phyloP scores from a whole-genome alignment of 1,140 invertebrate genomes.

The Drosophila equinoxialis region DNA sequence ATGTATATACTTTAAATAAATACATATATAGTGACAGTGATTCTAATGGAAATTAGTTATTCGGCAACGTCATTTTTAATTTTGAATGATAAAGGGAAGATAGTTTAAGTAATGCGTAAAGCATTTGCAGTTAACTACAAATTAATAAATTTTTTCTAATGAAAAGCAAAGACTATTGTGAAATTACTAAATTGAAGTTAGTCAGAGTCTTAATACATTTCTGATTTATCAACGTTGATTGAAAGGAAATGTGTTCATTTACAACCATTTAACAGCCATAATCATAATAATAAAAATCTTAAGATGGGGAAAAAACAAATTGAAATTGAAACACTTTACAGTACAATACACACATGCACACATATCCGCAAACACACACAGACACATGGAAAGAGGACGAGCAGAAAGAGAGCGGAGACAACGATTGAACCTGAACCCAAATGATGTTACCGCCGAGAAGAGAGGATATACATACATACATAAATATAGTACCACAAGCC shows the following conservation, averaged over 20 bases:
- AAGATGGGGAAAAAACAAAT: slow-evolving; percentile 35
- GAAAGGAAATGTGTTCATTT: slow-evolving; percentile 39
- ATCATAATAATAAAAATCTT: slow-evolving; percentile 47
- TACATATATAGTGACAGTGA: no score
- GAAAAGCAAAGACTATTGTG: no score
- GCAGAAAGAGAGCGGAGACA: no score
- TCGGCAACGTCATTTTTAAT: no score
- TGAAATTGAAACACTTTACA: slow-evolving; percentile 55
- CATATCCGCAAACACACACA: not conserved
- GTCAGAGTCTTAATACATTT: not conserved
- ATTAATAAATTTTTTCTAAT: no score
- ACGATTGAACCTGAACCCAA: slow-evolving; percentile 16
- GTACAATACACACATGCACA: slow-evolving; percentile 6
- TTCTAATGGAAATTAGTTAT: no score
- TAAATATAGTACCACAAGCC: slow-evolving; percentile 30
- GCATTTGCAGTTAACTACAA: no score
- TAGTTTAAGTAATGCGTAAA: no score
- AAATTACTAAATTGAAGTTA: no score
- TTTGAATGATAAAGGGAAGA: no score
- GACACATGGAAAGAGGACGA: not conserved
- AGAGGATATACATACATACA: slow-evolving; percentile 14
- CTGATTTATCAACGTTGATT: slow-evolving; percentile 7
- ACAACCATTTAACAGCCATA: slow-evolving; percentile 55
- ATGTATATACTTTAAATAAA: no score
- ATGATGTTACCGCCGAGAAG: slow-evolving; percentile 8